phyloP scores from a whole-genome alignment of 2,113 vertebrate species.

The Thymallus thymallus region DNA sequence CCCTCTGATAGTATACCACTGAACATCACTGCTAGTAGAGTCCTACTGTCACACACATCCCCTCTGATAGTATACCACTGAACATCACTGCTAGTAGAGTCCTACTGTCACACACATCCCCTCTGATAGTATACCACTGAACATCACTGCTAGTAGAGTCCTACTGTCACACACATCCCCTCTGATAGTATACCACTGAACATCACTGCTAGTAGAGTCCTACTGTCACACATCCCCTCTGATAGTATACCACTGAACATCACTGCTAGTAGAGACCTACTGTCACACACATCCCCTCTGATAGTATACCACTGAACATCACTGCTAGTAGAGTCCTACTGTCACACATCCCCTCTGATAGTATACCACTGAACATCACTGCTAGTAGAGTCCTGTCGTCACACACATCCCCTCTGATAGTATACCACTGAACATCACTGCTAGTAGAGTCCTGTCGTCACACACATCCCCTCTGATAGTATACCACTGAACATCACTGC shows the following conservation, averaged over 20 bases:
- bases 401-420: not conserved
- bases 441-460: not conserved
- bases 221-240: not conserved
- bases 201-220: no score
- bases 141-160: no score
- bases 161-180: not conserved
- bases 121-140: not conserved
- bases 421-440: no score
- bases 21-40: no score
- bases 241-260: no score
- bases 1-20: not conserved
- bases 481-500: no score
- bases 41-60: not conserved
- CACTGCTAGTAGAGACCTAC: not conserved
- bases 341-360: not conserved
- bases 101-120: not conserved
- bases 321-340: not conserved
- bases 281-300: not conserved
- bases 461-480: not conserved
- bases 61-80: not conserved
- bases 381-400: not conserved
- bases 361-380: no score
- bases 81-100: no score
- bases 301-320: no score
- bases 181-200: not conserved